Evolutionary conservation across 2,113 vertebrate species (phyloP), one percentile per base, ranked within the genome.

Genomic region (Chionomys nivalis): DNA sequence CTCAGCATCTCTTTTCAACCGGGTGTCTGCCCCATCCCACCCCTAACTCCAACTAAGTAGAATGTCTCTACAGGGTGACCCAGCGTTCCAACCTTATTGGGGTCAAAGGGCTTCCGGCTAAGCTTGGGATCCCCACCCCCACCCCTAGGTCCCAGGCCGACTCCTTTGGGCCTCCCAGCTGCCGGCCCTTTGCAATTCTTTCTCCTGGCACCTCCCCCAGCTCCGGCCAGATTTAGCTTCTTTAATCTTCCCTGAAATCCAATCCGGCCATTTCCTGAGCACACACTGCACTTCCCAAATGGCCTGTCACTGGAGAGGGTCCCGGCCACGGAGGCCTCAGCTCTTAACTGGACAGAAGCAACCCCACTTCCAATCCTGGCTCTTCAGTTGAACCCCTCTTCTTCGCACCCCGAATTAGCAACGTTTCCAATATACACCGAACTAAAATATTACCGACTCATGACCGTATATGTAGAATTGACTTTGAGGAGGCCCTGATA

Each of bases 161-260:
- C 76, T 89, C 75, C 52, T 61, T 36, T 3, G 0, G 7, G 52
- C 42, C 26, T 36, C 23, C 55, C 83, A 72, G 90, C 81, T 39
- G 79, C 96, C 31, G 70, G 93, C 63, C 91, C 75, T 63, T 14
- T 2, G 33, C 42, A 44, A 83, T 76, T 63, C 94, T 76, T 89
- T 81, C 88, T 89, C 66, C 36, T 1, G 55, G 66, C 93, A 44
- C 90, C 94, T 93, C 95, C 96, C 95, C 95, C 94, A 83, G 63
- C 82, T 93, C 94, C 86, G 33, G 95, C 97, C 97, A 23, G 39
- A 97, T 97, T 97, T 98, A 98, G 97, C 97, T 96, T 73, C 96
- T 96, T 95, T 97, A 98, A 97, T 98, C 97, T 95, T 85, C 91
- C 55, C 78, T 72, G 97, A 95, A 97, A 98, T 85, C 89, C 95